These are phyloP conservation scores for Caenorhabditis virilis DNA, from an alignment of 2,888 invertebrate species.

Conservation along the genomic window DNA sequence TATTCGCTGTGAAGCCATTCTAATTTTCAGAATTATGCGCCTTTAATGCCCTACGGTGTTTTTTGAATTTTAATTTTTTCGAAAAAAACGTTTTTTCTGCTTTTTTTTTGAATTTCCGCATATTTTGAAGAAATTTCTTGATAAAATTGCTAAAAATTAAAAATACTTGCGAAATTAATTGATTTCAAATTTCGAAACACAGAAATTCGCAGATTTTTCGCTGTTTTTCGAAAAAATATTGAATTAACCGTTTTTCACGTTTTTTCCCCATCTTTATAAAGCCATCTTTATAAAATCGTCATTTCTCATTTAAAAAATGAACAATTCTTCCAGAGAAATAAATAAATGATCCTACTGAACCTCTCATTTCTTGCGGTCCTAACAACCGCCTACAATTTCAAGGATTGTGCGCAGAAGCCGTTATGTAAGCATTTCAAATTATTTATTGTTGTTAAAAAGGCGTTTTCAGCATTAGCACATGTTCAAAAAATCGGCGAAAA, in stretches of 20 bases:
- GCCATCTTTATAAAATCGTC: too few species aligned
- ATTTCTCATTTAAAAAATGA: too few species aligned
- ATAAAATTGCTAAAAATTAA: neutral
- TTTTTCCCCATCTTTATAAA: too few species aligned
- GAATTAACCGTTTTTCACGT: neutral
- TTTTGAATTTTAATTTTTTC: neutral
- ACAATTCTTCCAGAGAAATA: too few species aligned
- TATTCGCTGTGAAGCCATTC: too few species aligned
- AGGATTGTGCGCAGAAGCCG: slow-evolving; percentile 25
- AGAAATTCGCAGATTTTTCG: neutral
- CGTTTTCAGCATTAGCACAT: slow-evolving; percentile 18
- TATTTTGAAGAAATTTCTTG: neutral
- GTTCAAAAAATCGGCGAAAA: slow-evolving; percentile 12
- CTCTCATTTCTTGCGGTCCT: too few species aligned
- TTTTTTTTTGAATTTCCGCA: neutral
- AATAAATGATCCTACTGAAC: too few species aligned
- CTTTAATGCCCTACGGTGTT: too few species aligned
- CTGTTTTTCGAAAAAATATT: neutral
- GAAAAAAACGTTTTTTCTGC: neutral
- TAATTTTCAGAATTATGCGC: too few species aligned
- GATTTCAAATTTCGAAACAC: neutral
- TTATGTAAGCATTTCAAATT: too few species aligned
- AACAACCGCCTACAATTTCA: slow-evolving; percentile 11
- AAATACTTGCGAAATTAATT: neutral
- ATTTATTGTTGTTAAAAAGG: neutral